Evolutionary conservation across 2,797 vertebrate species (phyloP), one percentile per base, ranked within the genome.

Genomic region (Nyctalus aviator): DNA sequence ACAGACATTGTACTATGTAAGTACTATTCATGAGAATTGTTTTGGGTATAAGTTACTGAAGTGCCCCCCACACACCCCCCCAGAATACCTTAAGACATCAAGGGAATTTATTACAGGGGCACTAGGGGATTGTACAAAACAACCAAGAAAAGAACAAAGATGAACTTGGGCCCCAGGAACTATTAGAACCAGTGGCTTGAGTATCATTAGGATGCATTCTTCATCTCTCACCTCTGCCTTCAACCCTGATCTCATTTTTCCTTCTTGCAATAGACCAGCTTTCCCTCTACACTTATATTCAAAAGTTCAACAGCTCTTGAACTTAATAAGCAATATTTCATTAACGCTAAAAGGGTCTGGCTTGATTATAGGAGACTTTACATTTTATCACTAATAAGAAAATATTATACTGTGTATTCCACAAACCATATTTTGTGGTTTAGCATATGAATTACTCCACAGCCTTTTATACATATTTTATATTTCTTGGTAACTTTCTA

Each of bases 391-490:
- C 6, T 82, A 76, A 44, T n/a, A 90, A 84, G 37, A 69, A 88
- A 11, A 62, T 30, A 79, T 27, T 72, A 5, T 66, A 81, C 35
- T 81, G 4, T 53, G 17, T 68, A 85, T 21, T 62, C 82, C 88
- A 91, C 15, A 90, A 76, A 71, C 20, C 15, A 68, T 57, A 87
- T 87, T 73, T 46, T 37, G 62, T 46, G 59, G 10, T 72, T 77
- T 57, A 13, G 44, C 23, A 77, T 44, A 76, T 57, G 69, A 75
- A 86, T 18, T 81, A n/a, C 25, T 73, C 14, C 25, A 66, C 7
- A 90, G 35, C 5, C 25, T 79, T 89, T 90, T 84, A 62, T n/a
- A 73, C 8, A 76, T 86, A 77, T 71, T 83, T 95, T 89, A 87
- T 0, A 76, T 64, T 90, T 91, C 13, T 57, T 78, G 50, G n/a